These are phyloP conservation scores for Lipophrys pholis DNA, from an alignment of 2,113 vertebrate species.

Conservation along the genomic window DNA sequence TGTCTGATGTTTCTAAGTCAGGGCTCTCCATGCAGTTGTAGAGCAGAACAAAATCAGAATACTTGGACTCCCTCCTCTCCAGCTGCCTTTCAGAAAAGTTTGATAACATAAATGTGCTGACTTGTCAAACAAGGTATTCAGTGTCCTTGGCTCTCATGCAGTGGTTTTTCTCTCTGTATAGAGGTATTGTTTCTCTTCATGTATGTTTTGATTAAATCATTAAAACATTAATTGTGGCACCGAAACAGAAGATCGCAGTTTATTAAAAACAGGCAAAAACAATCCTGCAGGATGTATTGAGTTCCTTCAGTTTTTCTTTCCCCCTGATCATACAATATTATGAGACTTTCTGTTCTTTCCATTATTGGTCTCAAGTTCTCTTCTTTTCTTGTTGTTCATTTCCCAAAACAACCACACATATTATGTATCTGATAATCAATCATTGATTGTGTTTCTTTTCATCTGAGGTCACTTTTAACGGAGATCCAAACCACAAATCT, in stretches of 20 bases:
- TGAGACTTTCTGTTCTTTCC: constrained; percentile 43
- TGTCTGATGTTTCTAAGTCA: not conserved
- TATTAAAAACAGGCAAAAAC: constrained; percentile 59
- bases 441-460: constrained; percentile 35
- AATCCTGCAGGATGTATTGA: constrained; percentile 32
- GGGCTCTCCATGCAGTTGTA: not conserved
- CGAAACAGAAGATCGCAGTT: constrained; percentile 38
- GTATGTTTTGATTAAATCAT: constrained; percentile 54
- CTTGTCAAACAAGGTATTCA: constrained; percentile 39
- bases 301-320: constrained; percentile 31
- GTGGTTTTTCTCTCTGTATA: constrained; percentile 10
- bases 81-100: constrained; percentile 25
- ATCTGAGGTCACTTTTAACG: constrained; percentile 26
- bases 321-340: constrained; percentile 40
- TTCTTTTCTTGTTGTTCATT: constrained; percentile 35
- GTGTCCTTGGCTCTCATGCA: constrained; percentile 16
- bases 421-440: constrained; percentile 42
- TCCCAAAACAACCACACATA: constrained; percentile 32
- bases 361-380: constrained; percentile 40
- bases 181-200: constrained; percentile 42
- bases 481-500: constrained; percentile 29
- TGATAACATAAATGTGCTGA: constrained; percentile 26
- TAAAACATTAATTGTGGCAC: constrained; percentile 45
- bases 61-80: not conserved
- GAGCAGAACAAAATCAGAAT: constrained; percentile 13